Percentiles rank a stretch among this genome's conserved stretches.
Evolutionary conservation across 2,888 invertebrate genomes (phyloP).

Genomic region (Harpalus rufipes): DNA sequence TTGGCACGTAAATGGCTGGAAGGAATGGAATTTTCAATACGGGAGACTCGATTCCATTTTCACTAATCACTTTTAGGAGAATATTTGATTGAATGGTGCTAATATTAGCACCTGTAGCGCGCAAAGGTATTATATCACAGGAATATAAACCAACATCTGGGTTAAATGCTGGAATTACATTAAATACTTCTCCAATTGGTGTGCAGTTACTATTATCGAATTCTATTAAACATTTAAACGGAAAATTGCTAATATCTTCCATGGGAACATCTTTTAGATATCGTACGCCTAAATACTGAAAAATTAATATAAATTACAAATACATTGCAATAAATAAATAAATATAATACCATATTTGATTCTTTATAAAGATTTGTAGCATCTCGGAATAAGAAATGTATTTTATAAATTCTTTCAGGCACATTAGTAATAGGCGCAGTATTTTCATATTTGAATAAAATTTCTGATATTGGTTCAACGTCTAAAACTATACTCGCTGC

Average conservation of each 20-base stretch:
- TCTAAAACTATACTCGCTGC: slow-evolving; percentile 73
- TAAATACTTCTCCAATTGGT: slow-evolving; percentile 73
- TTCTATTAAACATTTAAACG: slow-evolving; percentile 75
- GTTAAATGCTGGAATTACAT: slow-evolving; percentile 74
- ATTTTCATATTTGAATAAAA: slow-evolving; percentile 71
- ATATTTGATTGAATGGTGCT: slow-evolving; percentile 73
- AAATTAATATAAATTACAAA: neutral
- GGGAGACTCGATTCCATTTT: slow-evolving; percentile 71
- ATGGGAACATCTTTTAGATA: neutral
- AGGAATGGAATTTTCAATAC: slow-evolving; percentile 74
- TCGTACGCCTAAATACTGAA: neutral
- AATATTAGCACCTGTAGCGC: slow-evolving; percentile 71
- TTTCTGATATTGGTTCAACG: slow-evolving; percentile 72
- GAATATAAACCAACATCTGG: slow-evolving; percentile 74
- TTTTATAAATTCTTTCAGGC: slow-evolving; percentile 56
- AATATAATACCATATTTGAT: slow-evolving; percentile 74
- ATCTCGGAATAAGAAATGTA: slow-evolving; percentile 73
- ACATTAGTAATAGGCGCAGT: slow-evolving; percentile 73
- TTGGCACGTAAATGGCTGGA: slow-evolving; percentile 73
- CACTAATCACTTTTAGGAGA: slow-evolving; percentile 73
- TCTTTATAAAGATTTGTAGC: slow-evolving; percentile 71
- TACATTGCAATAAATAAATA: slow-evolving; percentile 7
- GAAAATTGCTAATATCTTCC: slow-evolving; percentile 71
- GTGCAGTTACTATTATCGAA: slow-evolving; percentile 73
- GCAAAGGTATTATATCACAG: slow-evolving; percentile 73